Base-by-base conservation (phyloP, 2,113 vertebrate species). In the Gymnogyps californianus region DNA sequence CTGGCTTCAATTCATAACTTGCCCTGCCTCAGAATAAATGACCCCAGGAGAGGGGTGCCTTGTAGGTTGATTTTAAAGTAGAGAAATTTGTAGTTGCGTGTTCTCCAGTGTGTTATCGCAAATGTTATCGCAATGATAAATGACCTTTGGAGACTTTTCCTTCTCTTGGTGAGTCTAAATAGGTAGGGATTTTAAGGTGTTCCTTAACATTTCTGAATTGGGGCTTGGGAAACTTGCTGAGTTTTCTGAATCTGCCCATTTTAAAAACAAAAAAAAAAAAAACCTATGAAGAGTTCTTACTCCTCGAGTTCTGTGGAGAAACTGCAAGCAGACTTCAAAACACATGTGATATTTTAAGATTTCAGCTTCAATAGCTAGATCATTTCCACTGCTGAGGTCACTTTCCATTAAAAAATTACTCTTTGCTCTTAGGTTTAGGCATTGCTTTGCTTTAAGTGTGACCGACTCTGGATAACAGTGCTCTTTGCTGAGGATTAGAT, bases 271-370 rank as follows among this genome's bases (percentile, higher is more conserved):
- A 64, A 31, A 70, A 49, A 64, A 31, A 70, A 32, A 74, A 71
- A 90, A 49, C 65, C 75, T 83, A 16, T 34, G 59, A 88, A 85
- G 94, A 93, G 82, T 88, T 91, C 71, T 20, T 84, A 89, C 70
- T 96, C 84, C 91, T 94, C 3, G 1, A 86, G 91, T 95, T 96
- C 94, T 92, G 71, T 91, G 87, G 94, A 91, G 75, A 89, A 96
- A 79, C 95, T 91, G 93, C 96, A 97, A 97, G 94, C 96, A 97
- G 91, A 96, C 95, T 97, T 96, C 90, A 88, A 96, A 95, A 95
- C 89, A 89, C 80, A 71, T 54, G 59, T 61, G 87, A 58, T 91
- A 74, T 54, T 89, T 96, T 95, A 70, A 71, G 91, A 88, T 96
- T 94, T 97, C 91, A 85, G 91, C 93, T 95, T 77, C 54, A 61